Percentiles rank a stretch among this genome's conserved stretches.
Conservation (phyloP, 2,797 vertebrate genomes). For the Propithecus perrieri region DNA sequence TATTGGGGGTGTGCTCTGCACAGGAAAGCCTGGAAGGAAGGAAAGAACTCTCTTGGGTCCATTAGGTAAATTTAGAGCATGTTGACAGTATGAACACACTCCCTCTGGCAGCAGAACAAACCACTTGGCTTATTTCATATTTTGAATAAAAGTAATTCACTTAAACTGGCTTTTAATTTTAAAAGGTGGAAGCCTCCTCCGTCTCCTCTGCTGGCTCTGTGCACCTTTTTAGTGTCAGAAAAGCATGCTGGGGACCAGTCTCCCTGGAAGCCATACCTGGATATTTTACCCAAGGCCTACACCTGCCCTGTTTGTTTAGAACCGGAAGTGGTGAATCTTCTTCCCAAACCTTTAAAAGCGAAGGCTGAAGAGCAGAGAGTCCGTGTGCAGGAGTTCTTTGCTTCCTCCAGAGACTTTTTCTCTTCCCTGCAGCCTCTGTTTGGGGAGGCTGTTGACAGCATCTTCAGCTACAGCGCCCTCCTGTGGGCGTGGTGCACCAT, state of each 20-base stretch:
- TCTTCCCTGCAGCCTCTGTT: constrained; percentile 92
- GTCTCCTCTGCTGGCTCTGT: constrained; percentile 92
- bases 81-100: background rate
- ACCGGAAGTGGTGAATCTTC: constrained; percentile 81
- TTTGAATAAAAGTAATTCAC: background rate
- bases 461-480: constrained; percentile 90
- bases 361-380: constrained; percentile 88
- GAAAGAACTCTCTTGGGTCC: background rate
- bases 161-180: constrained; percentile 20
- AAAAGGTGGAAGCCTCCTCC: constrained; percentile 90
- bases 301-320: constrained; percentile 91
- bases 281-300: constrained; percentile 90
- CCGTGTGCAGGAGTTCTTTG: constrained; percentile 85
- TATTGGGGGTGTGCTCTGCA: accelerated
- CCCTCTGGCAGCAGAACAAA: background rate
- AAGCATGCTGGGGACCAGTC: constrained; percentile 87
- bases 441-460: constrained; percentile 76
- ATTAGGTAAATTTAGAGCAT: accelerated
- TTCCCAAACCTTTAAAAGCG: constrained; percentile 85
- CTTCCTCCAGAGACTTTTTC: constrained; percentile 87
- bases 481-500: constrained; percentile 97
- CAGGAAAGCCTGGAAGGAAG: background rate
- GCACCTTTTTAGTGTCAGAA: constrained; percentile 93
- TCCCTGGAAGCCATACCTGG: constrained; percentile 93
- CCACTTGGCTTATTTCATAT: background rate